These are phyloP conservation scores for Nymphalis io DNA, from an alignment of 1,140 invertebrate genomes.

Conservation along the genomic window DNA sequence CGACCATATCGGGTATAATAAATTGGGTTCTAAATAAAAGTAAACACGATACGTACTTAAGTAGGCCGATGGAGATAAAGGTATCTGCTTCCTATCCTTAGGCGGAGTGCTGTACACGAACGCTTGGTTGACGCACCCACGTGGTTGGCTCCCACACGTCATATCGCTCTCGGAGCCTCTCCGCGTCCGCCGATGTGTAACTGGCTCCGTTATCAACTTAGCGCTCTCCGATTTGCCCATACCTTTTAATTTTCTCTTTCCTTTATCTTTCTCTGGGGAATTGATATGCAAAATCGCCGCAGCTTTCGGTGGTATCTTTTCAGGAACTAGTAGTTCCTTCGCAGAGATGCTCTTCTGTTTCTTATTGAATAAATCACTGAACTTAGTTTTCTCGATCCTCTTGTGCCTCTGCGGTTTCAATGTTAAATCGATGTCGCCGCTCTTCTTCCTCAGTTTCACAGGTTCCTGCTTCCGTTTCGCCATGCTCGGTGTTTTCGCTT, in stretches of 20 bases:
- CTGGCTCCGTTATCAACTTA: slow-evolving; percentile 57
- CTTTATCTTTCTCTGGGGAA: slow-evolving; percentile 67
- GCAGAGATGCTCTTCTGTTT: slow-evolving; percentile 66
- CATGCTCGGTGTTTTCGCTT: slow-evolving; percentile 80
- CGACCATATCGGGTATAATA: slow-evolving; percentile 20
- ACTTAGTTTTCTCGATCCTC: slow-evolving; percentile 74
- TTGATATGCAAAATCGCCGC: slow-evolving; percentile 81
- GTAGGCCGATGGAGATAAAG: slow-evolving; percentile 65
- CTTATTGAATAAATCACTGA: slow-evolving; percentile 76
- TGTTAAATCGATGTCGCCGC: slow-evolving; percentile 68
- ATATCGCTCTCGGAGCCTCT: slow-evolving; percentile 69
- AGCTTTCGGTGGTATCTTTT: slow-evolving; percentile 82
- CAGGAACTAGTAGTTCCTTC: slow-evolving; percentile 68
- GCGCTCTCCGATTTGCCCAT: slow-evolving; percentile 67
- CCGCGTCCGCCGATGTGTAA: slow-evolving; percentile 51
- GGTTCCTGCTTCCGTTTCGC: slow-evolving; percentile 64
- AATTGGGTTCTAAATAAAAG: slow-evolving; percentile 25
- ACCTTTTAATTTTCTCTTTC: slow-evolving; percentile 62
- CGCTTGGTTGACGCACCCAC: slow-evolving; percentile 69
- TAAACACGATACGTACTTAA: slow-evolving; percentile 66
- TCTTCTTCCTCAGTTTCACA: slow-evolving; percentile 62
- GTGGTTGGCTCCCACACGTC: slow-evolving; percentile 47
- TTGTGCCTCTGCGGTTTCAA: slow-evolving; percentile 66
- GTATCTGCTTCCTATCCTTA: slow-evolving; percentile 65
- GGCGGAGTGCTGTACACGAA: slow-evolving; percentile 77